phyloP scores from a whole-genome alignment of 2,113 vertebrate genomes.

The pig (Sus scrofa) region DNA sequence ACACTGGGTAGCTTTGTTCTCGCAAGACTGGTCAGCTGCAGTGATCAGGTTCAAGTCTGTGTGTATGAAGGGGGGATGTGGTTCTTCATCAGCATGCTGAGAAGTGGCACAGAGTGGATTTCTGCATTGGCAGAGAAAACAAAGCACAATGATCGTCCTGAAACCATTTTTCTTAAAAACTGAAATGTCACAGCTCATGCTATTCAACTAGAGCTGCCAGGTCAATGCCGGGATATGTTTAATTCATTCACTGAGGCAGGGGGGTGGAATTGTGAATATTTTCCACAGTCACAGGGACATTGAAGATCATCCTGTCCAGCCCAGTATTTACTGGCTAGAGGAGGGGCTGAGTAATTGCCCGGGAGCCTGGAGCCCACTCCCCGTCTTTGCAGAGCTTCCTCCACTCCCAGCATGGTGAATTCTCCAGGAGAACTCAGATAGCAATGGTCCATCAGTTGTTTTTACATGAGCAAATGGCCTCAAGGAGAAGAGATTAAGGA shows the following conservation, averaged over 20 bases:
- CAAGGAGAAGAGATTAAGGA: not conserved
- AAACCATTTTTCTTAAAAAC: not conserved
- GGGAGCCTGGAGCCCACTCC: accelerated
- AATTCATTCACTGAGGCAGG: not conserved
- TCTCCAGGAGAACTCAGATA: not conserved
- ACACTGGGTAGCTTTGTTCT: not conserved
- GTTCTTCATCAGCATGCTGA: not conserved
- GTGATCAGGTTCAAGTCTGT: not conserved
- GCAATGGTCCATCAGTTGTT: not conserved
- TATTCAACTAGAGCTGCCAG: not conserved
- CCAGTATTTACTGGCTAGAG: not conserved
- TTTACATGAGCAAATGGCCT: not conserved
- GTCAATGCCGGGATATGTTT: not conserved
- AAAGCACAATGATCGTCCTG: not conserved
- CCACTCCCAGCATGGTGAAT: too few species aligned
- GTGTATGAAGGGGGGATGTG: accelerated
- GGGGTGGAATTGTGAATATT: not conserved
- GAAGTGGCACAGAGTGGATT: not conserved
- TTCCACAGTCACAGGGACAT: not conserved
- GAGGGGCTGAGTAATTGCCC: not conserved
- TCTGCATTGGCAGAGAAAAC: not conserved
- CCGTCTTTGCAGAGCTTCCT: not conserved
- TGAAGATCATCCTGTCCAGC: not conserved
- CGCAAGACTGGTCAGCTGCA: not conserved
- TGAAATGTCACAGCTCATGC: not conserved